phyloP scores from a whole-genome alignment of 2,888 invertebrate species.

The Leptinotarsa rubiginosa region DNA sequence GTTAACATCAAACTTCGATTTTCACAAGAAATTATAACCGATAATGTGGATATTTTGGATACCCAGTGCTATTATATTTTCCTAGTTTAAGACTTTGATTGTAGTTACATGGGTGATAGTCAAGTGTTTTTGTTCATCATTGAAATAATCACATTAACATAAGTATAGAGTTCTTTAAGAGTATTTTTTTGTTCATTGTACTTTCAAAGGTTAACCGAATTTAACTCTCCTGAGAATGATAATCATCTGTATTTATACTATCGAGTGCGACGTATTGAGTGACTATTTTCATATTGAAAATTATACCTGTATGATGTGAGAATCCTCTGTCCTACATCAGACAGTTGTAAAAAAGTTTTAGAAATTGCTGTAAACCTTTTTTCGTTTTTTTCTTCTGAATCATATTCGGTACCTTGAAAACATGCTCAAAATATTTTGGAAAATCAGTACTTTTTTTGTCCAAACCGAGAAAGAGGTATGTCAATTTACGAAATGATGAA shows the following conservation, averaged over 20 bases:
- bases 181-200: neutral
- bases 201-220: neutral
- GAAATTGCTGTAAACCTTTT: no score
- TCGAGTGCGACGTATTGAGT: neutral
- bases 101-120: conserved; percentile 13
- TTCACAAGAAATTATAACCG: no score
- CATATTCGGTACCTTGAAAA: no score
- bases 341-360: no score
- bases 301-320: neutral
- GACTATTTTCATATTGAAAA: conserved; percentile 1
- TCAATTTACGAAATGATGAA: no score
- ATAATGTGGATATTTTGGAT: neutral
- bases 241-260: neutral
- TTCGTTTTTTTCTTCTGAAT: no score
- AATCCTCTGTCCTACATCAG: no score
- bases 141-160: conserved; percentile 1
- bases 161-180: neutral
- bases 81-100: conserved; percentile 9
- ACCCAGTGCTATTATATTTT: neutral
- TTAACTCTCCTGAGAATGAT: neutral
- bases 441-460: no score
- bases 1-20: no score
- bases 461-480: no score
- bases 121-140: conserved; percentile 4
- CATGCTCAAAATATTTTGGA: no score